Percentiles rank a stretch among this genome's conserved stretches.
Evolutionary conservation across 1,140 invertebrate genomes (phyloP).

Genomic region (Drosophila sturtevanti): DNA sequence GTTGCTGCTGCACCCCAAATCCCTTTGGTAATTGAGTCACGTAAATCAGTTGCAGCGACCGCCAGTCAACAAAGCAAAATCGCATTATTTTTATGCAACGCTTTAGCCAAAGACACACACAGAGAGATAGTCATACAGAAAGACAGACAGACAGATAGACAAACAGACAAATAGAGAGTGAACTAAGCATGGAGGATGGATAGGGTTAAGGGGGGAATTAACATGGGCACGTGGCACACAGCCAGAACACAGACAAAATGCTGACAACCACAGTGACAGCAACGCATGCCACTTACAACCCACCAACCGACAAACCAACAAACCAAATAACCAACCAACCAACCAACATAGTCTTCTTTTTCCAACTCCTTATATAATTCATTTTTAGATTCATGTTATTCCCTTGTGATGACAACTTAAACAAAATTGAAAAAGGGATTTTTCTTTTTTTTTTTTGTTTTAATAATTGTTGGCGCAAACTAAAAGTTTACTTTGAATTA

Average conservation of each 20-base stretch:
- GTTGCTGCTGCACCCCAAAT: conserved; percentile 8
- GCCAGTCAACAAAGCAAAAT: conserved; percentile 47
- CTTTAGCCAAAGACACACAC: conserved; percentile 25
- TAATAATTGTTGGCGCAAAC: conserved; percentile 41
- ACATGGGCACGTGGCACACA: conserved; percentile 45
- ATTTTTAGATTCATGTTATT: conserved; percentile 43
- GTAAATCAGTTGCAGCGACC: conserved; percentile 61
- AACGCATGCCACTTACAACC: conserved; percentile 10
- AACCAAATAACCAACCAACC: not conserved
- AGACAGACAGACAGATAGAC: not conserved
- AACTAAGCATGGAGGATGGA: not conserved
- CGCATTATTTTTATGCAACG: conserved; percentile 41
- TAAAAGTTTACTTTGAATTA: conserved; percentile 59
- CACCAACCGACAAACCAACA: not conserved
- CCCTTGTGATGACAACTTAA: conserved; percentile 58
- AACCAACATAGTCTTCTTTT: not conserved
- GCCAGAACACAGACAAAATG: conserved; percentile 19
- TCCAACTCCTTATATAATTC: conserved; percentile 32
- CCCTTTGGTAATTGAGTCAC: conserved; percentile 74
- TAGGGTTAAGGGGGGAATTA: conserved; percentile 13
- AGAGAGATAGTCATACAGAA: not conserved
- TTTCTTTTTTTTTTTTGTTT: conserved; percentile 39
- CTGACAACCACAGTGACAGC: conserved; percentile 53
- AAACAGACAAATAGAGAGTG: not conserved
- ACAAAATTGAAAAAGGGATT: conserved; percentile 52